Evolutionary conservation across 2,888 invertebrate species (phyloP).

Genomic region (Leptopilina syphax): DNA sequence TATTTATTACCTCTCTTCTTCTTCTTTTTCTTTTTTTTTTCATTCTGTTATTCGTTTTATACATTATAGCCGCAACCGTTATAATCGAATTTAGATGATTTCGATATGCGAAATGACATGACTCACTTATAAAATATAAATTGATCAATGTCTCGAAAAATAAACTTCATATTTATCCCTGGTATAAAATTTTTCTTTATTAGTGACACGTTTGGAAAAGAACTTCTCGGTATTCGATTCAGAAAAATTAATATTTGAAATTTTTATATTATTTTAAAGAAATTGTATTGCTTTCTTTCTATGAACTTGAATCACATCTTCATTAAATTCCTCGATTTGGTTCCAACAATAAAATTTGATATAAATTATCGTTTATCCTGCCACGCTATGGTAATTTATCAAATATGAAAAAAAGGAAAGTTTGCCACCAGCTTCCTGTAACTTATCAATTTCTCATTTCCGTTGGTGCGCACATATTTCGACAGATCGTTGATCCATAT

Average conservation of each 20-base stretch:
- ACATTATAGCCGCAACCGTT: too few species aligned
- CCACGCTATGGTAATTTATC: constrained; percentile 53
- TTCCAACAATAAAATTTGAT: constrained; percentile 29
- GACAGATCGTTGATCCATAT: constrained; percentile 36
- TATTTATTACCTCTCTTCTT: background rate
- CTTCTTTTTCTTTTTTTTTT: background rate
- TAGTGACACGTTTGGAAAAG: too few species aligned
- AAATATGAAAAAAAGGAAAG: constrained; percentile 62
- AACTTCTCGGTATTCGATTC: too few species aligned
- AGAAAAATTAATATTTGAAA: background rate
- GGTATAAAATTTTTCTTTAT: too few species aligned
- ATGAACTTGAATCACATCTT: constrained; percentile 12
- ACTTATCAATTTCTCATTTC: constrained; percentile 73
- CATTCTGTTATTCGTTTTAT: too few species aligned
- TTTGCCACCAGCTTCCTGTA: constrained; percentile 71
- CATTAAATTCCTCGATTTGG: constrained; percentile 6
- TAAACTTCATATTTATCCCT: too few species aligned
- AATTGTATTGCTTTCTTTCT: constrained; percentile 5
- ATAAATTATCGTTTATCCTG: constrained; percentile 20
- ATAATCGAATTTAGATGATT: too few species aligned
- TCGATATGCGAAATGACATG: background rate
- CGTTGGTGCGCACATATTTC: constrained; percentile 59
- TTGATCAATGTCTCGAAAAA: too few species aligned
- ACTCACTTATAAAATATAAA: background rate
- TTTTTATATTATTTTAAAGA: background rate